These are phyloP conservation scores for Asarcornis scutulata DNA, from an alignment of 2,113 vertebrate genomes.

Conservation along the genomic window DNA sequence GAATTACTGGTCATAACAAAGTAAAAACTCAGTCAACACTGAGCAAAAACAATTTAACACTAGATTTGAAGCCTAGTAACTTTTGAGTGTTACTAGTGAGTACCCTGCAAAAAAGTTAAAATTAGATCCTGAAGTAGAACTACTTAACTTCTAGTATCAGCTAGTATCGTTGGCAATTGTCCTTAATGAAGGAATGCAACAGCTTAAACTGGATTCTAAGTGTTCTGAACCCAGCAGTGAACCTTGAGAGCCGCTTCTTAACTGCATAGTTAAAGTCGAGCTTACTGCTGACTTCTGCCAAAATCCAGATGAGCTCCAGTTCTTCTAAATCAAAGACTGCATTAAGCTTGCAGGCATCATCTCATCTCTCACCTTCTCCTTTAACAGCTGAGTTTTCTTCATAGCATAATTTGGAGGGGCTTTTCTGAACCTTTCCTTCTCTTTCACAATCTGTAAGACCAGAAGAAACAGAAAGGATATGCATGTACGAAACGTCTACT, in stretches of 20 bases:
- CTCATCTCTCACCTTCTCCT: constrained; percentile 90
- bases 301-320: background rate
- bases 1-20: background rate
- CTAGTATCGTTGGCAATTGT: background rate
- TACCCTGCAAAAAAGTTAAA: background rate
- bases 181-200: background rate
- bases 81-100: background rate
- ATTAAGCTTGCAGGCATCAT: background rate
- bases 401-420: constrained; percentile 98
- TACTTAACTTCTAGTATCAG: background rate
- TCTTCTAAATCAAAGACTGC: constrained; percentile 13
- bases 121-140: background rate
- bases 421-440: constrained; percentile 97
- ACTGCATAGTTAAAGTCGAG: background rate
- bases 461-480: background rate
- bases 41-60: background rate
- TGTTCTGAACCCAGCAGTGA: background rate
- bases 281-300: background rate
- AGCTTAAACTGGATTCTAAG: background rate
- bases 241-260: background rate
- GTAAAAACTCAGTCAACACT: background rate
- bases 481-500: background rate
- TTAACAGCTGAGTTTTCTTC: constrained; percentile 97
- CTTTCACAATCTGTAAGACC: constrained; percentile 92
- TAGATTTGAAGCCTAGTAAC: background rate